Evolutionary conservation across 2,888 invertebrate species (phyloP).

Genomic region (Sycophila texana): DNA sequence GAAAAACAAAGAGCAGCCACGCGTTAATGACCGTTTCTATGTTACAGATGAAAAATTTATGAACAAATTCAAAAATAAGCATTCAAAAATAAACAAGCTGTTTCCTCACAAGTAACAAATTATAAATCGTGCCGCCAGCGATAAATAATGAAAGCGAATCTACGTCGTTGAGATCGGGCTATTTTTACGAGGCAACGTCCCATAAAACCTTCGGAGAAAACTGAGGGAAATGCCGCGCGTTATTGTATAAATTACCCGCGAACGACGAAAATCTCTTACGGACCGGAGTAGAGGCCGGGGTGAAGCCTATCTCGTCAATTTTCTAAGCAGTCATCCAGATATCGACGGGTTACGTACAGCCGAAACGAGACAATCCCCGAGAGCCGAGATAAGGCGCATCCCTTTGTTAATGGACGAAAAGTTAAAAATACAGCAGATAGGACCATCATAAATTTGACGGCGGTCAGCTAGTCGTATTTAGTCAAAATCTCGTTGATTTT

Average conservation of each 20-base stretch:
- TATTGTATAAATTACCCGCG: conserved; percentile 48
- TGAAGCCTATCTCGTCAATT: conserved; percentile 44
- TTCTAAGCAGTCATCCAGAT: conserved; percentile 45
- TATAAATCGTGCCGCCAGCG: conserved; percentile 19
- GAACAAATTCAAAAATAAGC: conserved; percentile 19
- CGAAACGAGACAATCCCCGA: background rate
- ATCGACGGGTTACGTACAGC: background rate
- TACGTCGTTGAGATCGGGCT: background rate
- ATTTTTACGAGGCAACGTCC: conserved; percentile 23
- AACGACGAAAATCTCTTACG: conserved; percentile 20
- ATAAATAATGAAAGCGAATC: conserved; percentile 37
- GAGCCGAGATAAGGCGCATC: conserved; percentile 34
- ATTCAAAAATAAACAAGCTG: conserved; percentile 32
- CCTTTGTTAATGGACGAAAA: conserved; percentile 75
- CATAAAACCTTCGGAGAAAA: conserved; percentile 19
- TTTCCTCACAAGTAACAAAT: conserved; percentile 11
- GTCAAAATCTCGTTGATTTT: conserved; percentile 47
- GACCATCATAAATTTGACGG: conserved; percentile 72
- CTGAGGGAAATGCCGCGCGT: conserved; percentile 15
- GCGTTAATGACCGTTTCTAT: no score
- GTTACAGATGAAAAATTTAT: no score
- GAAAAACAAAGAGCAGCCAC: background rate
- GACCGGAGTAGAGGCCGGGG: background rate
- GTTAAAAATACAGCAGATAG: conserved; percentile 69
- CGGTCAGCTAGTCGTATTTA: conserved; percentile 29